phyloP scores from a whole-genome alignment of 2,113 vertebrate species.

The Nestor notabilis region DNA sequence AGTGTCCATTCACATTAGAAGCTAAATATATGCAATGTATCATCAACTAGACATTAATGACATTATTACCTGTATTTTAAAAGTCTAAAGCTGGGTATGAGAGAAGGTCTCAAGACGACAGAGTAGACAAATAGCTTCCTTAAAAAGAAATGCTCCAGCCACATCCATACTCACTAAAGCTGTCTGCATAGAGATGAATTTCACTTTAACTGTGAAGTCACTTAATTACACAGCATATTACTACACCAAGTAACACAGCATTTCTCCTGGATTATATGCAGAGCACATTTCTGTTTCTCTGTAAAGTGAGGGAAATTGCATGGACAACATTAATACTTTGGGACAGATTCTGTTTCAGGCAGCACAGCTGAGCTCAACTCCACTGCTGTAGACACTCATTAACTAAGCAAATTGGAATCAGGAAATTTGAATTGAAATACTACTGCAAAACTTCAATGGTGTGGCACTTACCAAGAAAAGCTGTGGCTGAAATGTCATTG shows the following conservation, averaged over 20 bases:
- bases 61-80: not conserved
- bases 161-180: not conserved
- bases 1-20: not conserved
- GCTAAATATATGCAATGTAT: not conserved
- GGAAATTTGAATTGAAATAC: not conserved
- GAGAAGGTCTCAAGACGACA: not conserved
- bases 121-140: not conserved
- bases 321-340: not conserved
- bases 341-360: not conserved
- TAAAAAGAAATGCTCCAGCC: not conserved
- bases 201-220: not conserved
- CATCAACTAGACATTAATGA: not conserved
- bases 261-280: not conserved
- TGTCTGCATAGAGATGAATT: not conserved
- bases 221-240: not conserved
- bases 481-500: not conserved
- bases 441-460: not conserved
- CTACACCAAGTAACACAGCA: not conserved
- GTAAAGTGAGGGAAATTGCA: not conserved
- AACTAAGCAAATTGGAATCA: not conserved
- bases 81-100: not conserved
- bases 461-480: not conserved
- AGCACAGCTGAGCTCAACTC: not conserved
- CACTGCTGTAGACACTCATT: not conserved
- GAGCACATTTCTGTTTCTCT: not conserved